Base-by-base conservation (phyloP, 2,888 invertebrate genomes). In the Drosophila algonquin region DNA sequence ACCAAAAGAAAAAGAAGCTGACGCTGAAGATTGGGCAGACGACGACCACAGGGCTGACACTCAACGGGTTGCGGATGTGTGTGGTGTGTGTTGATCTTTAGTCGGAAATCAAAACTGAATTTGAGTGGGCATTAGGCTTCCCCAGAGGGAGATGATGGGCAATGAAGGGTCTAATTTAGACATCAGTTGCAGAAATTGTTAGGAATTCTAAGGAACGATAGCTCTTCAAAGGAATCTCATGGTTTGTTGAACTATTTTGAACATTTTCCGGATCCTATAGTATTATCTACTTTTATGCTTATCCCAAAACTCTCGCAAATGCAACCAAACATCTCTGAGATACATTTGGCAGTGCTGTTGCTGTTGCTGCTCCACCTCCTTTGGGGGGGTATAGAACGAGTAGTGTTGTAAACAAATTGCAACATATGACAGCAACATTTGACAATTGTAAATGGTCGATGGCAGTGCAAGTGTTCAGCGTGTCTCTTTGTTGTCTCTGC, bases 361-460 rank as follows among this genome's bases (percentile, higher is more conserved):
- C 62, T n/a, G 40, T 53, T 46, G 52, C 63, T 64, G 62, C 50
- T 5, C 12, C 10, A 12, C 18, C 67, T 21, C 50, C 58, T 56
- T 57, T 68, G 73, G 1, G 40, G 40, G 40, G 12, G 21, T 21
- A 21, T 2, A 21, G 21, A 21, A 21, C 21, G 21, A 21, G 21
- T 7, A 74, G 70, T 70, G 79, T 80, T 82, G 85, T 84, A 84
- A 89, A 89, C 89, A 88, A 87, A 87, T 87, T 87, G 86, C 86
- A 77, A 80, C 89, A 80, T 85, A 81, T 87, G 89, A 87, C 89
- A 89, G 86, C 73, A 73, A 72, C 73, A 69, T 80, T 80, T 87
- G 86, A 87, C 86, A 87, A 87, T 87, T 89, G 86, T 77, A 85
- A 89, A 87, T 87, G 85, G 81, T 76, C 51, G 85, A n/a, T 48